These are phyloP conservation scores for Stictonetta naevosa DNA, from an alignment of 2,113 vertebrate genomes.

Conservation along the genomic window DNA sequence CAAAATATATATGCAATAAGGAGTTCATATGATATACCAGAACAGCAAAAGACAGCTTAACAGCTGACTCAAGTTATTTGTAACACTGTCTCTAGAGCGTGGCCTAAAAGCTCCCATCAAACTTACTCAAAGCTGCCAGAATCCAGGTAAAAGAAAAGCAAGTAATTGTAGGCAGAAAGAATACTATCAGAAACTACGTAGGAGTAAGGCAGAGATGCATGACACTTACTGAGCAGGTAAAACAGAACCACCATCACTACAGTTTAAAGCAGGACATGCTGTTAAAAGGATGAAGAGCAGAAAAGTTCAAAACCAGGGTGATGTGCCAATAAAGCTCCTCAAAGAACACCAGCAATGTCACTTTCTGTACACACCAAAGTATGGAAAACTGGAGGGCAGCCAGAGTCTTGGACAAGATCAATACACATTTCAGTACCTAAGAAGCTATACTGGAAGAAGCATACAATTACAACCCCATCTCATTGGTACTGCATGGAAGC, in stretches of 20 bases:
- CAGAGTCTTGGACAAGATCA: neutral
- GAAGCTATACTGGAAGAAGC: neutral
- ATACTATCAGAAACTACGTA: neutral
- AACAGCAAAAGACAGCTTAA: neutral
- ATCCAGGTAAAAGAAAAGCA: neutral
- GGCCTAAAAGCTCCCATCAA: neutral
- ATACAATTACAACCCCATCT: neutral
- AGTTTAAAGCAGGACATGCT: neutral
- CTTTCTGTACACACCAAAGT: neutral
- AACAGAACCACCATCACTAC: neutral
- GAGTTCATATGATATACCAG: neutral
- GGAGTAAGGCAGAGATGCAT: neutral
- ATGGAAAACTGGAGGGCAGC: neutral
- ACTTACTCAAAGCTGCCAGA: neutral
- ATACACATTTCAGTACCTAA: neutral
- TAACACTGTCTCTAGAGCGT: neutral
- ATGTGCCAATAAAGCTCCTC: neutral
- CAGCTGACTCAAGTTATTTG: neutral
- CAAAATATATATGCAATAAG: neutral
- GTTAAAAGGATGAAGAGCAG: neutral
- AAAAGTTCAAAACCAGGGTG: neutral
- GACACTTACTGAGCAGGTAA: accelerated
- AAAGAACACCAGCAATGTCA: neutral
- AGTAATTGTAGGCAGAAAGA: neutral
- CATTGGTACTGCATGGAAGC: neutral